Evolutionary conservation across 2,797 vertebrate genomes (phyloP).

Genomic region (Epinephelus malabaricus): DNA sequence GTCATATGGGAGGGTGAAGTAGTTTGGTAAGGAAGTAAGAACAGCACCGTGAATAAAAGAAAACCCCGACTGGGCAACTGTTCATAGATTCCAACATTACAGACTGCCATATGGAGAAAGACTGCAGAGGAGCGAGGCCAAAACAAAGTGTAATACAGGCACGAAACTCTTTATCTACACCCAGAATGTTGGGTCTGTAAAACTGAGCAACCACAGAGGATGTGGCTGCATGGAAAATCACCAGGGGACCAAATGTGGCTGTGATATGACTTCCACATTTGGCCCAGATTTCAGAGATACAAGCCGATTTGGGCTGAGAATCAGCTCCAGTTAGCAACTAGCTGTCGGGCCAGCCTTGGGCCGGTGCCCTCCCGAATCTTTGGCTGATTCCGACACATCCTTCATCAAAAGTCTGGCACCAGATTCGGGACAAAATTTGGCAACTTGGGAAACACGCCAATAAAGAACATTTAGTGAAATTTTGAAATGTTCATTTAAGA

Average conservation of each 20-base stretch:
- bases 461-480: not conserved
- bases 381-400: not conserved
- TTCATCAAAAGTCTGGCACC: not conserved
- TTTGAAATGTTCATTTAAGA: conserved; percentile 8
- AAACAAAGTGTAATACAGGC: not conserved
- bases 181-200: not conserved
- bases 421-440: not conserved
- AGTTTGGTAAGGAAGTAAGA: no score
- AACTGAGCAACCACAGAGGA: not conserved
- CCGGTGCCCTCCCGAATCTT: not conserved
- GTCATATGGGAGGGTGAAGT: no score
- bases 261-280: not conserved
- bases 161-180: not conserved
- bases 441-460: not conserved
- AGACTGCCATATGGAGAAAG: not conserved
- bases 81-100: not conserved
- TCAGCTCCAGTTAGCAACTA: conserved; percentile 15
- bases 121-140: not conserved
- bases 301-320: conserved; percentile 1
- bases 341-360: not conserved
- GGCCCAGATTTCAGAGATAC: not conserved
- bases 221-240: not conserved
- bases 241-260: not conserved
- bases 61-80: not conserved
- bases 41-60: not conserved